Percentiles rank a stretch among this genome's conserved stretches.
Evolutionary conservation across 2,113 vertebrate species (phyloP).

Genomic region (Phylloscopus trochilus): DNA sequence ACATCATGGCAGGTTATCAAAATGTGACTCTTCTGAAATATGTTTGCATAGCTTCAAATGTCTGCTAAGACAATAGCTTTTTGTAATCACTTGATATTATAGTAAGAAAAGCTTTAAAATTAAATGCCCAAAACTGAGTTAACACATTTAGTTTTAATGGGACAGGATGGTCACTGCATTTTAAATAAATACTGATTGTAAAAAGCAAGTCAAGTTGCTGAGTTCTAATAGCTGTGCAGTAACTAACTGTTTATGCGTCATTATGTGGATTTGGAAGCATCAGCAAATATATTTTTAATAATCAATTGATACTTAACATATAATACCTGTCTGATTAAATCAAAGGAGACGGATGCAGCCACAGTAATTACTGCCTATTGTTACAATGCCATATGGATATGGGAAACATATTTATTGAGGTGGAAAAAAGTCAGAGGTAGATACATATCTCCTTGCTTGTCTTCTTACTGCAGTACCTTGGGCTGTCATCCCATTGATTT

Average conservation of each 20-base stretch:
- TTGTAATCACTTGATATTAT: conserved; percentile 3
- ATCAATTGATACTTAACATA: conserved; percentile 61
- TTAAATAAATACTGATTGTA: conserved; percentile 64
- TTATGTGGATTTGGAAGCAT: conserved; percentile 61
- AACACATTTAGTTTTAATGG: conserved; percentile 48
- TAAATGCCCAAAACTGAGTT: conserved; percentile 52
- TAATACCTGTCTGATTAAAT: conserved; percentile 66
- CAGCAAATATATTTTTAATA: conserved; percentile 71
- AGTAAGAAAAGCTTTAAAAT: conserved; percentile 45
- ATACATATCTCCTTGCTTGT: conserved; percentile 48
- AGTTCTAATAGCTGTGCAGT: conserved; percentile 52
- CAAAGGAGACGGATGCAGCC: conserved; percentile 55
- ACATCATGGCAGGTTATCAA: background rate
- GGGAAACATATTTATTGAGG: conserved; percentile 34
- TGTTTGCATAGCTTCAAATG: background rate
- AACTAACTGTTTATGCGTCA: conserved; percentile 55
- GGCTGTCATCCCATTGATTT: conserved; percentile 48
- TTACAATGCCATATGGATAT: conserved; percentile 22
- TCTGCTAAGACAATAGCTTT: conserved; percentile 10
- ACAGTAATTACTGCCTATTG: conserved; percentile 31
- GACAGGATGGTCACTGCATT: conserved; percentile 46
- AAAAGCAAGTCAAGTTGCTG: conserved; percentile 43
- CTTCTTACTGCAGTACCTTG: conserved; percentile 17
- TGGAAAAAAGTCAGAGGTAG: conserved; percentile 29
- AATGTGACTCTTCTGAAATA: background rate